Conservation (phyloP, 2,113 vertebrate species). For the Lycocorax pyrrhopterus region DNA sequence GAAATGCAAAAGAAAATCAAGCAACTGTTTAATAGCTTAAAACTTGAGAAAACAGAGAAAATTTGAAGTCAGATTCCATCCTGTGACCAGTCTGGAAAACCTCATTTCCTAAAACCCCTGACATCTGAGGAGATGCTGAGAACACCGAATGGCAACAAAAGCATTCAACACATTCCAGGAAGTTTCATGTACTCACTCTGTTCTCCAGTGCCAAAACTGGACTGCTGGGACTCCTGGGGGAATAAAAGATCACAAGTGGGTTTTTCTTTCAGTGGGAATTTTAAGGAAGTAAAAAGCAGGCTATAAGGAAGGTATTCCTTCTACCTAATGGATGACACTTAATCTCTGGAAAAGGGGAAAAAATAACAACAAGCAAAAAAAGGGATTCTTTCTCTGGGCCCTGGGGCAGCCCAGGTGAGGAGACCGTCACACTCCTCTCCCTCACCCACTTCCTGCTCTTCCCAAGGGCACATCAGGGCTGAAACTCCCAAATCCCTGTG, state of each 20-base stretch:
- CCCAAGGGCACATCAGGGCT: background rate
- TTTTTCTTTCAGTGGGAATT: background rate
- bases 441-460: background rate
- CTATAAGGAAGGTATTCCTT: background rate
- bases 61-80: background rate
- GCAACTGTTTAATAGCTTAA: background rate
- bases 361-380: background rate
- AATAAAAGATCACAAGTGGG: constrained; percentile 25
- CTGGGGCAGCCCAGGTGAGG: background rate
- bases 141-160: background rate
- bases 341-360: background rate
- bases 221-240: constrained; percentile 84
- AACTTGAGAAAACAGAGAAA: background rate
- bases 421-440: background rate
- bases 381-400: no score
- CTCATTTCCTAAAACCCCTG: background rate
- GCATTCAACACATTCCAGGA: background rate
- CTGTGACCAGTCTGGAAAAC: background rate
- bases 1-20: background rate
- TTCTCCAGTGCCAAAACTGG: constrained; percentile 81
- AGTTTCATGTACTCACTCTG: constrained; percentile 85
- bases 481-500: background rate
- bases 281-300: background rate
- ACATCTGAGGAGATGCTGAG: background rate
- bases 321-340: background rate